These are phyloP conservation scores for Mystacornis crossleyi DNA, from an alignment of 2,113 vertebrate genomes.

Conservation along the genomic window DNA sequence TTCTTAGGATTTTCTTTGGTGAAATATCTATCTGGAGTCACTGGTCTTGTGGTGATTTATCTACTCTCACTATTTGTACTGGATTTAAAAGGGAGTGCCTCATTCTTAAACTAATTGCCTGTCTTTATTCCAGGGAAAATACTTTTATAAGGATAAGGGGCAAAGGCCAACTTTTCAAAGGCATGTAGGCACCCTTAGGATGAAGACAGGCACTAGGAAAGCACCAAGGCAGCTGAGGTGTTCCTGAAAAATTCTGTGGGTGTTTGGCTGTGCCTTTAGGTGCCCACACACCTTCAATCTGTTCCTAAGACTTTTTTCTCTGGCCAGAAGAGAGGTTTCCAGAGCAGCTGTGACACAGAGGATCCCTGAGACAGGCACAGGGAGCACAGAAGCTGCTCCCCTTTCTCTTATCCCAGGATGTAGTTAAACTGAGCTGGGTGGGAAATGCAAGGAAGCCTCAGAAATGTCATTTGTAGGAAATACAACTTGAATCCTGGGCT, in stretches of 20 bases:
- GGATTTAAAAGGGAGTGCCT: constrained; percentile 43
- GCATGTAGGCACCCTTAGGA: neutral
- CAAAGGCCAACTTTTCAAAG: constrained; percentile 40
- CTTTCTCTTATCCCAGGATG: neutral
- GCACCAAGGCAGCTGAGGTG: neutral
- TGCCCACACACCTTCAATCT: neutral
- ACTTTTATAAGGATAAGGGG: constrained; percentile 24
- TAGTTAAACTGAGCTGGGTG: neutral
- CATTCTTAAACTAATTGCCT: constrained; percentile 9
- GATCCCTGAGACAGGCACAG: rapidly evolving
- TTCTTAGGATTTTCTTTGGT: constrained; percentile 9
- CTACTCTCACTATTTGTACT: constrained; percentile 10
- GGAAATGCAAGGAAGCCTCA: neutral
- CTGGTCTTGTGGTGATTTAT: constrained; percentile 7
- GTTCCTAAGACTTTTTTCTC: neutral
- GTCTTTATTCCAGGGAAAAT: constrained; percentile 17
- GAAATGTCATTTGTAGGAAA: neutral
- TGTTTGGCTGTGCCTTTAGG: neutral
- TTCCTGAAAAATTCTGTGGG: neutral
- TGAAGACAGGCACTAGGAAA: neutral
- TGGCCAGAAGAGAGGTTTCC: neutral
- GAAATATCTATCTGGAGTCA: neutral
- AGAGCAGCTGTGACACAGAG: neutral
- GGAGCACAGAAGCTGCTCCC: neutral
- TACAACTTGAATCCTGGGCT: neutral